phyloP scores from a whole-genome alignment of 1,140 invertebrate genomes.

The Thaumetopoea pityocampa region DNA sequence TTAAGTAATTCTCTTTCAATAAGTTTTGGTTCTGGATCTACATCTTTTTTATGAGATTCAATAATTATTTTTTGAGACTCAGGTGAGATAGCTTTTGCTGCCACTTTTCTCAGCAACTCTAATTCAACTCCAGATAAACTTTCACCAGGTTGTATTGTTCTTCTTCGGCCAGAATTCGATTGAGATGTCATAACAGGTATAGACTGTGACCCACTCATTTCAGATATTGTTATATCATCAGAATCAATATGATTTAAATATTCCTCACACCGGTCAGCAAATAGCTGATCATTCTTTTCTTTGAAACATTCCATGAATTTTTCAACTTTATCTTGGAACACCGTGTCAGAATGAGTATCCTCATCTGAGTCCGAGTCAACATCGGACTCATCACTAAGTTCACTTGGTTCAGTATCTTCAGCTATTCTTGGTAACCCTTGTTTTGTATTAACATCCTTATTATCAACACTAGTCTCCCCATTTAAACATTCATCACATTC shows the following conservation, averaged over 20 bases:
- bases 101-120: slow-evolving; percentile 76
- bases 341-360: slow-evolving; percentile 80
- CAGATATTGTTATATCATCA: slow-evolving; percentile 70
- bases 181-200: slow-evolving; percentile 66
- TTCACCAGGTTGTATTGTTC: slow-evolving; percentile 77
- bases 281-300: slow-evolving; percentile 81
- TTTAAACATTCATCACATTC: slow-evolving; percentile 90
- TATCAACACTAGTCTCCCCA: slow-evolving; percentile 76
- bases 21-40: slow-evolving; percentile 70
- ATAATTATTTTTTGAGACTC: slow-evolving; percentile 74
- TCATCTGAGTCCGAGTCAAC: slow-evolving; percentile 79
- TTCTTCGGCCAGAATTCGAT: slow-evolving; percentile 69
- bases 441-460: slow-evolving; percentile 71
- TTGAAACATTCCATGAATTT: slow-evolving; percentile 83
- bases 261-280: slow-evolving; percentile 77
- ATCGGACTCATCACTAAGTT: slow-evolving; percentile 78
- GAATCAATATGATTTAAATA: slow-evolving; percentile 74
- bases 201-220: slow-evolving; percentile 67
- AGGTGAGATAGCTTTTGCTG: slow-evolving; percentile 71
- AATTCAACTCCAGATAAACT: slow-evolving; percentile 76
- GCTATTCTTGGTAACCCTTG: slow-evolving; percentile 71
- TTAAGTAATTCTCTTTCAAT: slow-evolving; percentile 73
- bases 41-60: slow-evolving; percentile 73
- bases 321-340: slow-evolving; percentile 81
- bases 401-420: slow-evolving; percentile 74